Evolutionary conservation across 1,140 invertebrate species (phyloP).

Genomic region (Thaumatotibia leucotreta): DNA sequence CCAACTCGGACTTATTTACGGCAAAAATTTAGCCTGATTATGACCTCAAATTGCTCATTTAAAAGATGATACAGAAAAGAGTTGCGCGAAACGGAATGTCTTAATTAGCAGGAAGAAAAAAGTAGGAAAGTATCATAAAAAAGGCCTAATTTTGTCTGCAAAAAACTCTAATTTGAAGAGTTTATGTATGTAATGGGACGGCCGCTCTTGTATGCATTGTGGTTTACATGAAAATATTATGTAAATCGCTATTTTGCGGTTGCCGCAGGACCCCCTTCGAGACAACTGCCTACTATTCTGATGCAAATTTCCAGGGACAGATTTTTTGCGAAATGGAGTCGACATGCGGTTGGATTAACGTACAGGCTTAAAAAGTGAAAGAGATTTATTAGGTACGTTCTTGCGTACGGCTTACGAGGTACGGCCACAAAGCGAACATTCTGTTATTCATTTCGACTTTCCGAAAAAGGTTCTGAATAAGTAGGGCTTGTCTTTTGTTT

Average conservation of each 20-base stretch:
- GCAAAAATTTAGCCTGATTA: slow-evolving; percentile 35
- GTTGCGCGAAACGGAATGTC: neutral
- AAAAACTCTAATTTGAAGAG: slow-evolving; percentile 24
- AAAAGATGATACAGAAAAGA: neutral
- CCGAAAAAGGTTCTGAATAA: neutral
- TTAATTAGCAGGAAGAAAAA: neutral
- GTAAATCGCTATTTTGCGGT: slow-evolving; percentile 32
- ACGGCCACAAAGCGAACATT: neutral
- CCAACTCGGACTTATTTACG: slow-evolving; percentile 24
- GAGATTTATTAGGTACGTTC: slow-evolving; percentile 9
- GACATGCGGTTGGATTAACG: slow-evolving; percentile 30
- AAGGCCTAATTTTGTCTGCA: slow-evolving; percentile 19
- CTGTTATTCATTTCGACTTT: neutral
- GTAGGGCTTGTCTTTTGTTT: neutral
- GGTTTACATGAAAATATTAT: slow-evolving; percentile 40
- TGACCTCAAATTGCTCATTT: slow-evolving; percentile 36
- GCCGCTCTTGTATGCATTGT: slow-evolving; percentile 23
- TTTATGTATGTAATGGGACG: slow-evolving; percentile 1
- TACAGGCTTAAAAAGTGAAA: slow-evolving; percentile 12
- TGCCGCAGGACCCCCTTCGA: slow-evolving; percentile 10
- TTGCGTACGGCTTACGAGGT: neutral
- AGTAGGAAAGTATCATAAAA: slow-evolving; percentile 21
- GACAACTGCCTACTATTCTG: slow-evolving; percentile 31
- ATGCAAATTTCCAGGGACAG: slow-evolving; percentile 37
- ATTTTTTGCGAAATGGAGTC: slow-evolving; percentile 38